Percentiles rank a stretch among this genome's conserved stretches.
These are phyloP conservation scores for Carterocephalus palaemon DNA, from an alignment of 2,888 invertebrate species.

Conservation along the genomic window DNA sequence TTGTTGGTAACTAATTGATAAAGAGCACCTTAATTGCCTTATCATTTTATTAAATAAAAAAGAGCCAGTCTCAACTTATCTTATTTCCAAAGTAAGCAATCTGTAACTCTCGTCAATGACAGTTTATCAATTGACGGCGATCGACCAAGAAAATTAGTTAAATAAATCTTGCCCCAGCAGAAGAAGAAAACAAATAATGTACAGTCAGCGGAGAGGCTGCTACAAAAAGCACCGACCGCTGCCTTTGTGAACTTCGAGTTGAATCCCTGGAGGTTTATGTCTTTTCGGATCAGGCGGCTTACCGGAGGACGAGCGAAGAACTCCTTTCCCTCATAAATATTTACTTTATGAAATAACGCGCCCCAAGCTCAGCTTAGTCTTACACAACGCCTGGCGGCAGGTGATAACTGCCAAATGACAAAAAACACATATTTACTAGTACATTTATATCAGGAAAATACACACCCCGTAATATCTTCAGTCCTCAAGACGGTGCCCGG, in stretches of 20 bases:
- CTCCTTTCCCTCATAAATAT: conserved; percentile 75
- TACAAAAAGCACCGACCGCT: conserved; percentile 53
- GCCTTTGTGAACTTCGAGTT: conserved; percentile 71
- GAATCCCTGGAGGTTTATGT: conserved; percentile 75
- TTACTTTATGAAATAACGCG: conserved; percentile 77
- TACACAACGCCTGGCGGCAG: conserved; percentile 59
- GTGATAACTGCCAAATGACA: conserved; percentile 65
- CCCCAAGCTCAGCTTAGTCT: conserved; percentile 61
- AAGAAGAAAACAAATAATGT: conserved; percentile 11
- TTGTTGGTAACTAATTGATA: too few species aligned
- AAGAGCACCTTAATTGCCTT: too few species aligned
- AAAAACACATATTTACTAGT: conserved; percentile 44
- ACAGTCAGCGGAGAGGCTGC: conserved; percentile 14
- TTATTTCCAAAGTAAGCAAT: too few species aligned
- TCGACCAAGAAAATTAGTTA: too few species aligned
- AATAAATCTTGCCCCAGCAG: too few species aligned
- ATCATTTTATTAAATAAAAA: too few species aligned
- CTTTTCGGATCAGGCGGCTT: conserved; percentile 75
- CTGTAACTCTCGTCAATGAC: too few species aligned
- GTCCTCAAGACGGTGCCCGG: conserved; percentile 16
- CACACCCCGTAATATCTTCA: conserved; percentile 27
- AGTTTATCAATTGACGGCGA: too few species aligned
- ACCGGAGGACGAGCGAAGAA: conserved; percentile 64
- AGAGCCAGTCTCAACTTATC: too few species aligned
- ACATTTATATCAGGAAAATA: conserved; percentile 38